These are phyloP conservation scores for Cyanoramphus novaezelandiae DNA, from an alignment of 2,113 vertebrate species.

Conservation along the genomic window DNA sequence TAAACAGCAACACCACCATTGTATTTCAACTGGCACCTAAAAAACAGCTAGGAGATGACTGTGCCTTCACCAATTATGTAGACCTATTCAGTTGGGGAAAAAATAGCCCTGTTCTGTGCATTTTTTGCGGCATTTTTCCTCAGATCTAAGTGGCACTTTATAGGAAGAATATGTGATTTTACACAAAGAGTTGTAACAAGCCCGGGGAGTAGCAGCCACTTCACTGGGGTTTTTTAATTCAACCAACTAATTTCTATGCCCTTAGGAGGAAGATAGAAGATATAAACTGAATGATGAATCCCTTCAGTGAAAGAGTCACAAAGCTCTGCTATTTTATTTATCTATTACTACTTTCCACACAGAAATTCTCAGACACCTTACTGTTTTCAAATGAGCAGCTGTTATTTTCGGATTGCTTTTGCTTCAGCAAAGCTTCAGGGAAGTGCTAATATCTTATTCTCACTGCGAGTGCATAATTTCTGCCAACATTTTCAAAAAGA, in stretches of 20 bases:
- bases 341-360: constrained; percentile 50
- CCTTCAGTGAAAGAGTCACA: neutral
- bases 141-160: neutral
- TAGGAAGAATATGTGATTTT: neutral
- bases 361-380: constrained; percentile 55
- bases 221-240: neutral
- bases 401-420: constrained; percentile 59
- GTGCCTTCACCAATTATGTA: neutral
- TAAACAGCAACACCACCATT: neutral
- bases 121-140: neutral
- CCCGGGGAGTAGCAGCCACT: neutral
- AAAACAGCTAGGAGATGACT: neutral
- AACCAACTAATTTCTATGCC: constrained; percentile 46
- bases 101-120: neutral
- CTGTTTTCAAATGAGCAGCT: constrained; percentile 63
- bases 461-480: neutral
- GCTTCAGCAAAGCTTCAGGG: constrained; percentile 36
- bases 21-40: neutral
- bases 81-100: neutral
- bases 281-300: constrained; percentile 43
- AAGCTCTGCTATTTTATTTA: constrained; percentile 2
- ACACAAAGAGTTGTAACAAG: neutral
- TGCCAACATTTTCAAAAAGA: neutral
- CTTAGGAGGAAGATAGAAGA: constrained; percentile 45
- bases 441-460: neutral